A percentile compares a stretch with the other conserved stretches of the same genome.
Evolutionary conservation across 2,113 vertebrate species (phyloP).

Genomic region (Macrotus californicus): DNA sequence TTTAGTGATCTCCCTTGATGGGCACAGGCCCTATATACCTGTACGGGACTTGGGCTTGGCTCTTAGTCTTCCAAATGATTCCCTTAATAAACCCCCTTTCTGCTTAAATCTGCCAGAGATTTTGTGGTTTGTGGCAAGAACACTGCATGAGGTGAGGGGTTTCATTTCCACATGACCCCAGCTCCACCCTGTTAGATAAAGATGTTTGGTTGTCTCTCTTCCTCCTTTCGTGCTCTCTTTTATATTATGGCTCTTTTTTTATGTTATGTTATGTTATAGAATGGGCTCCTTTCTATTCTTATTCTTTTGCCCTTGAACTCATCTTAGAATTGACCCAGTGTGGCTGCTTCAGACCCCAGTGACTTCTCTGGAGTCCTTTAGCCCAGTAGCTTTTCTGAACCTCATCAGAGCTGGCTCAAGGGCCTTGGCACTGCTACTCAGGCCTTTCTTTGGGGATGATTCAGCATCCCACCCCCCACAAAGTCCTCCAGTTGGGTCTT

Average conservation of each 20-base stretch:
- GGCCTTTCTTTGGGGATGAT: neutral
- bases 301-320: neutral
- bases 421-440: too few relatives aligned
- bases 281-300: neutral
- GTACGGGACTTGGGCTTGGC: too few relatives aligned
- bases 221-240: neutral
- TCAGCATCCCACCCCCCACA: too few relatives aligned
- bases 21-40: neutral
- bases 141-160: neutral
- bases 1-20: neutral
- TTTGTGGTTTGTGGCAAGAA: neutral
- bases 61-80: neutral
- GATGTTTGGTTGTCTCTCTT: neutral
- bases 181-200: neutral
- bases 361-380: neutral
- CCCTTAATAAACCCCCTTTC: neutral
- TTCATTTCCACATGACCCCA: neutral
- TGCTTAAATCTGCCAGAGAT: neutral
- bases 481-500: neutral
- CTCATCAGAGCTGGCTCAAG: neutral
- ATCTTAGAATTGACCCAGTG: neutral
- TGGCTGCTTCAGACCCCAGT: neutral
- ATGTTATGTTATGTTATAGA: neutral
- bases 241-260: too few relatives aligned
- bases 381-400: neutral